phyloP scores from a whole-genome alignment of 2,888 invertebrate genomes.

The Himalopsyche kuldschensis region DNA sequence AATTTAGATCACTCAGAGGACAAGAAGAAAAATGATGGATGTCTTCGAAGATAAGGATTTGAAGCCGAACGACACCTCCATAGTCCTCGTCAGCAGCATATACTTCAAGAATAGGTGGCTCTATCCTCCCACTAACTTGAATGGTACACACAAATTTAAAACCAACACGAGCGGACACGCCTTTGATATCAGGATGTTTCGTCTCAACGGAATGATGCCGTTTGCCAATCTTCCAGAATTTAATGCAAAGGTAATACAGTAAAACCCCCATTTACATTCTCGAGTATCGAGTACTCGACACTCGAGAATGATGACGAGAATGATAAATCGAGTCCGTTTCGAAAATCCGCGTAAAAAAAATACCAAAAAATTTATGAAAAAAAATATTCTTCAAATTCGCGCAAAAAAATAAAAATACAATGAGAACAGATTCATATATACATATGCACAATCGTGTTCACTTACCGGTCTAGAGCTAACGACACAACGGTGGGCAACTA shows the following conservation, averaged over 20 bases:
- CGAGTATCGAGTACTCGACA: no score
- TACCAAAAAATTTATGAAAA: no score
- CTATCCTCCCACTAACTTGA: slow-evolving; percentile 53
- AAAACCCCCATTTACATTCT: no score
- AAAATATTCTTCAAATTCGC: no score
- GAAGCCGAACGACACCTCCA: slow-evolving; percentile 44
- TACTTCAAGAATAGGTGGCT: slow-evolving; percentile 54
- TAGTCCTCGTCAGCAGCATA: slow-evolving; percentile 47
- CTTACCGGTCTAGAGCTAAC: no score
- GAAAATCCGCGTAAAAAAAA: no score
- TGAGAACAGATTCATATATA: no score
- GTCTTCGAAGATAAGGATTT: slow-evolving; percentile 54
- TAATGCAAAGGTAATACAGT: slow-evolving; percentile 50
- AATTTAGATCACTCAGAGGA: slow-evolving; percentile 41
- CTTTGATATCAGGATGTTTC: slow-evolving; percentile 47
- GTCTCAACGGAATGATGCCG: slow-evolving; percentile 53
- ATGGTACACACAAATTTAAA: slow-evolving; percentile 48
- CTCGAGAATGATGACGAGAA: no score
- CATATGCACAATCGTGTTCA: no score
- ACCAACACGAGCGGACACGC: slow-evolving; percentile 42
- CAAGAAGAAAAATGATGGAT: slow-evolving; percentile 50
- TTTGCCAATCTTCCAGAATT: slow-evolving; percentile 50
- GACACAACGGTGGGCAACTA: no score
- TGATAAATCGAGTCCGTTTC: no score
- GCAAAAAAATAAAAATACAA: no score